These are phyloP conservation scores for Phengaris arion DNA, from an alignment of 2,888 invertebrate genomes.

Conservation along the genomic window DNA sequence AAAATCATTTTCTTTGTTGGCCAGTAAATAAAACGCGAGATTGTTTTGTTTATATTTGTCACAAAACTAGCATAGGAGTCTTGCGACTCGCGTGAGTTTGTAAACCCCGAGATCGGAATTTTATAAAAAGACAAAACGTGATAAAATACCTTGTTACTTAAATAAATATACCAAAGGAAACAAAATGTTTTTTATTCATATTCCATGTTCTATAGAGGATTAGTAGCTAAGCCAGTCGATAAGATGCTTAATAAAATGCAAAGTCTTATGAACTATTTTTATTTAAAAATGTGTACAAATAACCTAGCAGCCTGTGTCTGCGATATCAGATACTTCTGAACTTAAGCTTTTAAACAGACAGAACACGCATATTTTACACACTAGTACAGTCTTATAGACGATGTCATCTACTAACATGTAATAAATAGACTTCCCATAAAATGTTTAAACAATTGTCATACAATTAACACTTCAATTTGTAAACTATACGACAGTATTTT, in stretches of 20 bases:
- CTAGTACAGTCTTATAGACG: constrained; percentile 26
- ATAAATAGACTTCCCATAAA: constrained; percentile 26
- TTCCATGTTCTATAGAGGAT: not conserved
- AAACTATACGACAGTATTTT: not conserved
- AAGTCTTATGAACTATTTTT: constrained; percentile 47
- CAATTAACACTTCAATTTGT: not conserved
- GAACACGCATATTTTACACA: constrained; percentile 17
- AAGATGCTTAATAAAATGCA: constrained; percentile 31
- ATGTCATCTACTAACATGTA: constrained; percentile 20
- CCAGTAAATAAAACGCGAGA: not conserved
- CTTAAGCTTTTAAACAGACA: constrained; percentile 35
- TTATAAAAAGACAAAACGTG: constrained; percentile 73
- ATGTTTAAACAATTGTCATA: constrained; percentile 2
- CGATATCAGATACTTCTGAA: constrained; percentile 46
- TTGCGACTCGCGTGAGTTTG: constrained; percentile 24
- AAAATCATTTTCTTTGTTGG: not conserved
- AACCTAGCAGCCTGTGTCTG: constrained; percentile 63
- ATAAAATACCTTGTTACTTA: constrained; percentile 68
- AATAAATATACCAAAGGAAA: constrained; percentile 57
- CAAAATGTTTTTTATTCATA: constrained; percentile 15
- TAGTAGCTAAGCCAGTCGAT: not conserved
- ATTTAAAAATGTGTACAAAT: constrained; percentile 73
- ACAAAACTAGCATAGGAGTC: constrained; percentile 31
- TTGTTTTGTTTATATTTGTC: constrained; percentile 29
- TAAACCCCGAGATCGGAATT: constrained; percentile 57